phyloP scores from a whole-genome alignment of 1,140 invertebrate genomes.

The Hyphantria cunea region DNA sequence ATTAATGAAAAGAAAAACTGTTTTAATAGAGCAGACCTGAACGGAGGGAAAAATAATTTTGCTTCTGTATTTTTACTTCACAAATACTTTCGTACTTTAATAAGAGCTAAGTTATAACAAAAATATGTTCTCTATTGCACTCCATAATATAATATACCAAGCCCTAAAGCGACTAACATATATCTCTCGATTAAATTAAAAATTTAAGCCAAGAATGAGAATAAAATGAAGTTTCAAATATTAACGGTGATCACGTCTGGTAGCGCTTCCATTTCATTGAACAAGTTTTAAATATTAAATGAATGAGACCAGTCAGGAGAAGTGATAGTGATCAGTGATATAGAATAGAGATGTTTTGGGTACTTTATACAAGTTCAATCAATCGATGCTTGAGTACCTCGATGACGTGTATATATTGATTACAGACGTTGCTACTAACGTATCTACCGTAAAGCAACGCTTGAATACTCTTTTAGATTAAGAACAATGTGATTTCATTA shows the following conservation, averaged over 20 bases:
- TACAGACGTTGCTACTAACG: background rate
- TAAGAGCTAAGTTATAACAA: no score
- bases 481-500: background rate
- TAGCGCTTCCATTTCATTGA: background rate
- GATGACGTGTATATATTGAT: background rate
- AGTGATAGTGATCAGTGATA: no score
- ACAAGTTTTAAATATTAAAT: background rate
- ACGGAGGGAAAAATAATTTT: no score
- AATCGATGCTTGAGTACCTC: background rate
- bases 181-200: no score
- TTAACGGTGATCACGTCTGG: background rate
- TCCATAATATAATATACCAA: no score
- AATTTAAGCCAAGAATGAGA: no score
- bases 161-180: no score
- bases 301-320: background rate
- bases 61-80: no score
- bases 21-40: no score
- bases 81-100: no score
- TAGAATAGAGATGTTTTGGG: background rate
- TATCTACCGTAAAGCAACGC: background rate
- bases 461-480: background rate
- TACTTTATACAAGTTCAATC: background rate
- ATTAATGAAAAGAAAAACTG: no score
- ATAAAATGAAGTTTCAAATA: background rate
- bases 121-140: no score